Base-by-base conservation (phyloP, 23 tunicate species). In the Botrylloides violaceus region DNA sequence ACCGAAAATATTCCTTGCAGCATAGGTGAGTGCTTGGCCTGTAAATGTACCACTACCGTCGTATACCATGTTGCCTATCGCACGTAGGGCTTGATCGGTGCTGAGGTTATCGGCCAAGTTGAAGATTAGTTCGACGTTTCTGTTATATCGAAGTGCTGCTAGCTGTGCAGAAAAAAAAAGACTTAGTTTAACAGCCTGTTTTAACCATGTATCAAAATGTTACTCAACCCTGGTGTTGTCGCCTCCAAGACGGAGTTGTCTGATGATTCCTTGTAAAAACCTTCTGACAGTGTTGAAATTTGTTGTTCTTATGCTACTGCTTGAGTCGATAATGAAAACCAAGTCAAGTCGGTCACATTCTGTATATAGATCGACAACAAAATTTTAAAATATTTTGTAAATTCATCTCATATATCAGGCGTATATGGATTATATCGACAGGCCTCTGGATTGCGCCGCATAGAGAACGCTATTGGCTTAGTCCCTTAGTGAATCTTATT, bases 91-190 rank as follows among this genome's bases (percentile, higher is more conserved):
- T 19, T 59, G 76, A 3, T 75, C 70, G 1, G 57, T 58, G 79
- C 68, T 68, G 35, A 82, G 73, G 3, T 79, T 64, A 19, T 79
- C 81, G 26, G 56, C 49, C 39, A 90, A 80, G 59, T 61, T 62
- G 78, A 88, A 90, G 38, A 90, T 73, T 0, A 83, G 81, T n/a
- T 39, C 38, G 3, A 90, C 85, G 29, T 50, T 56, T 3, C 71
- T 49, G 85, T 83, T 90, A 78, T 83, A 90, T 6, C 82, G 97
- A 6, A 90, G 62, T 2, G 97, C 97, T 61, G 86, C 82, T 53
- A 90, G 50, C 97, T 90, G 77, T 12, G 15, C n/a, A n/a, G 43
- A 64, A 4, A 18, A 64, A 64, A 19, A 48, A 15, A 48, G 19
- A 15, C 19, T 48, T 19, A 19, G 19, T 18, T 15, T 15, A 48